Evolutionary conservation across 2,113 vertebrate species (phyloP).

Genomic region (Jaculus jaculus): DNA sequence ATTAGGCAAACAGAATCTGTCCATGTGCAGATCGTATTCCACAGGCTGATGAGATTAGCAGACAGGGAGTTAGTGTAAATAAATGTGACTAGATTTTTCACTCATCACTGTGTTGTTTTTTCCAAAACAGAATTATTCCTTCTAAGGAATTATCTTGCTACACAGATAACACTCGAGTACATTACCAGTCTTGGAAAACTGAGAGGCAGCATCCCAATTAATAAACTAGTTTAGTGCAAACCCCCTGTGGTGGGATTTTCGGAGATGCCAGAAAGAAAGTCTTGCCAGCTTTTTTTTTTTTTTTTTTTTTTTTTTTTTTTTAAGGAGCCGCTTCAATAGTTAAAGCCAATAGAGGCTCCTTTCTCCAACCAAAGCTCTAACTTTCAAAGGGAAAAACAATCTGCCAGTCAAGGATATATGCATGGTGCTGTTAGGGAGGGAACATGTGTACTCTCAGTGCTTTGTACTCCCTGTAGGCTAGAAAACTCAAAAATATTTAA

Average conservation of each 20-base stretch:
- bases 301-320: slow-evolving; percentile 72
- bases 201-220: slow-evolving; percentile 42
- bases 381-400: background rate
- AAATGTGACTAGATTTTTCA: slow-evolving; percentile 47
- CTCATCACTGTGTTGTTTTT: slow-evolving; percentile 16
- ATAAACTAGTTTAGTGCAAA: slow-evolving; percentile 55
- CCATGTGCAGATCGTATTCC: background rate
- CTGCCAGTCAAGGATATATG: background rate
- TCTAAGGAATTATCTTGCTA: slow-evolving; percentile 2
- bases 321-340: slow-evolving; percentile 55
- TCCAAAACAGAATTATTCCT: background rate
- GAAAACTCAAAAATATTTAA: slow-evolving; percentile 42
- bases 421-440: background rate
- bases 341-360: slow-evolving; percentile 52
- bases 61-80: slow-evolving; percentile 37
- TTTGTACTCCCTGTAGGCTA: background rate
- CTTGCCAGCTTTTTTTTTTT: slow-evolving; percentile 68
- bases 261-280: slow-evolving; percentile 56
- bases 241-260: slow-evolving; percentile 47
- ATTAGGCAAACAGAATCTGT: slow-evolving; percentile 11
- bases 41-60: slow-evolving; percentile 13
- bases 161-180: background rate
- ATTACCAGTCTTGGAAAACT: background rate
- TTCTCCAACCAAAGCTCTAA: background rate
- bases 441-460: background rate